phyloP scores from a whole-genome alignment of 2,888 invertebrate genomes.

The Euplagia quadripunctaria region DNA sequence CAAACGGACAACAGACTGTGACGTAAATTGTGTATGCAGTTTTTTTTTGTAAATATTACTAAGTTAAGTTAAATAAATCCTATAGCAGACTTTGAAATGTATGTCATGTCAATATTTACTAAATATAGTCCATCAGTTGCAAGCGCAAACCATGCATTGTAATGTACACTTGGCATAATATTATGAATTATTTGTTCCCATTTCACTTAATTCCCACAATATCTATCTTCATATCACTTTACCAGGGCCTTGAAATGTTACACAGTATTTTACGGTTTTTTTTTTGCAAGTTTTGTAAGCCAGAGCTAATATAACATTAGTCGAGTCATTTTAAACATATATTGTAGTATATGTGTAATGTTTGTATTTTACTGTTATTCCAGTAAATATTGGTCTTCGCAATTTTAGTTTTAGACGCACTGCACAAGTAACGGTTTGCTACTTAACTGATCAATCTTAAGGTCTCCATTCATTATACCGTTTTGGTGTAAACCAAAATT shows the following conservation, averaged over 20 bases:
- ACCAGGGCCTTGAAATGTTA: neutral
- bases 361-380: neutral
- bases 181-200: neutral
- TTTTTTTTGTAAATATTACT: neutral
- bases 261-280: neutral
- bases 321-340: no score
- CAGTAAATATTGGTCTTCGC: neutral
- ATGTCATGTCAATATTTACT: neutral
- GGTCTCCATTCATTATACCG: no score
- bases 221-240: neutral
- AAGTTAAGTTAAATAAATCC: no score
- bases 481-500: no score
- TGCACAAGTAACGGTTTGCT: no score
- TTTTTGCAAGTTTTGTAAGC: neutral
- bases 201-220: neutral
- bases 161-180: neutral
- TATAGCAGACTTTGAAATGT: neutral
- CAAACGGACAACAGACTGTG: no score
- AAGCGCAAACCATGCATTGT: slow-evolving; percentile 2
- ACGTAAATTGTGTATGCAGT: neutral
- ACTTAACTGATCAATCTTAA: no score
- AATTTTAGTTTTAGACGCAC: neutral
- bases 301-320: neutral
- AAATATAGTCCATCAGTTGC: neutral
- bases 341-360: no score